Evolutionary conservation across 2,797 vertebrate genomes (phyloP).

Genomic region (Rhinophrynus dorsalis): DNA sequence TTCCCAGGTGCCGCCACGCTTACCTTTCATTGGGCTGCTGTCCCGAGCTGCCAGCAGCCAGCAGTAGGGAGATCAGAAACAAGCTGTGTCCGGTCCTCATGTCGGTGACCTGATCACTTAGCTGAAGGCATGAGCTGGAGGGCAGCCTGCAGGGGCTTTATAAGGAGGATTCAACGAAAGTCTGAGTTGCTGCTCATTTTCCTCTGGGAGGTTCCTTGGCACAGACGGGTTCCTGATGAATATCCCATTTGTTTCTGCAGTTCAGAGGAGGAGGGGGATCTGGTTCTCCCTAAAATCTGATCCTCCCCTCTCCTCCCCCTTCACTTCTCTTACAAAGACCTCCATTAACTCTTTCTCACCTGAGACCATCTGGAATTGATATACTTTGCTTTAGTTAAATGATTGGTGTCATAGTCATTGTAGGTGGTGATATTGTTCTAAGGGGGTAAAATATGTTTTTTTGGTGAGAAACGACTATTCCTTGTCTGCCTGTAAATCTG

Average conservation of each 20-base stretch:
- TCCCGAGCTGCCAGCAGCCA: conserved; percentile 60
- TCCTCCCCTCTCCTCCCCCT: conserved; percentile 50
- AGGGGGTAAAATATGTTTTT: too few relatives aligned
- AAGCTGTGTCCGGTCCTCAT: conserved; percentile 66
- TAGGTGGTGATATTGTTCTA: too few relatives aligned
- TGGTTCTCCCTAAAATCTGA: conserved; percentile 47
- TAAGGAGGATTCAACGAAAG: conserved; percentile 51
- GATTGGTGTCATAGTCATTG: too few relatives aligned
- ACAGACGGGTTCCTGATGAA: conserved; percentile 72
- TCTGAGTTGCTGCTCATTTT: conserved; percentile 56
- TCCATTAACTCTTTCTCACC: conserved; percentile 41
- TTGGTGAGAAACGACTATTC: too few relatives aligned
- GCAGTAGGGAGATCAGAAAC: conserved; percentile 51
- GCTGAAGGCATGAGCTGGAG: conserved; percentile 43
- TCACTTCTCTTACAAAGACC: conserved; percentile 44
- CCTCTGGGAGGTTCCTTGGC: conserved; percentile 69
- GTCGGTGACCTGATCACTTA: conserved; percentile 53
- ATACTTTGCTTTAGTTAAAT: too few relatives aligned
- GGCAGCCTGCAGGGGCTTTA: conserved; percentile 48
- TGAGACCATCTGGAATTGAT: conserved; percentile 6
- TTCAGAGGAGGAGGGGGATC: conserved; percentile 68
- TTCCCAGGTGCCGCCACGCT: too few relatives aligned
- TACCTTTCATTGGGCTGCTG: conserved; percentile 76
- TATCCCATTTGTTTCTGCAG: conserved; percentile 78
- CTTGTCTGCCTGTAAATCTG: too few relatives aligned